These are phyloP conservation scores for Pandemis cinnamomeana DNA, from an alignment of 2,888 invertebrate genomes.

Conservation along the genomic window DNA sequence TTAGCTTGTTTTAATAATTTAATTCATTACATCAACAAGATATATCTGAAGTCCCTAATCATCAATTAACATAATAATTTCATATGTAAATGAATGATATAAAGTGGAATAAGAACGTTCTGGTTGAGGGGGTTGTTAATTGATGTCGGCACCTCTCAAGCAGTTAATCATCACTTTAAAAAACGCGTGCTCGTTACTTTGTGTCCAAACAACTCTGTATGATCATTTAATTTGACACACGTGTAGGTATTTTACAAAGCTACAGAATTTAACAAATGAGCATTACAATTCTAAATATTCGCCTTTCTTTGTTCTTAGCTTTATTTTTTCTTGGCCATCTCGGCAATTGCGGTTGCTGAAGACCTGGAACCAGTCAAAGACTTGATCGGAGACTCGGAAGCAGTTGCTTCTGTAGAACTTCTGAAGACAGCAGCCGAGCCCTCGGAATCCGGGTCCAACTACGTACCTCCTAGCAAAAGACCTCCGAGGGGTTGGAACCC, in stretches of 20 bases:
- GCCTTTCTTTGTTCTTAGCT: constrained; percentile 60
- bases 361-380: constrained; percentile 46
- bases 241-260: not conserved
- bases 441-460: constrained; percentile 55
- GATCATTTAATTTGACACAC: not conserved
- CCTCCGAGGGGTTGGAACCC: constrained; percentile 52
- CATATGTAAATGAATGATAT: not conserved
- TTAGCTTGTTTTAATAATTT: not conserved
- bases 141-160: not conserved
- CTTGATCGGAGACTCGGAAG: constrained; percentile 61
- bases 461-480: constrained; percentile 54
- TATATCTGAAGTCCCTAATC: not conserved
- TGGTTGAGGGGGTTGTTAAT: not conserved
- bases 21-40: not conserved
- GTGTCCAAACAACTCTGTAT: not conserved
- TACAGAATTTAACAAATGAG: not conserved
- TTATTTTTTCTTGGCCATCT: constrained; percentile 59
- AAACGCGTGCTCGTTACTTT: not conserved
- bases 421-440: constrained; percentile 54
- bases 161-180: constrained; percentile 7
- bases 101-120: not conserved
- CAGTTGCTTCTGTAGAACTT: constrained; percentile 61
- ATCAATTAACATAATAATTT: constrained; percentile 18
- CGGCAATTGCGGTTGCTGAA: constrained; percentile 68
- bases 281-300: not conserved